A percentile compares a stretch with the other conserved stretches of the same genome.
These are phyloP conservation scores for Cyphomyrus plagiostoma DNA, from an alignment of 2,113 vertebrate species.

Conservation along the genomic window DNA sequence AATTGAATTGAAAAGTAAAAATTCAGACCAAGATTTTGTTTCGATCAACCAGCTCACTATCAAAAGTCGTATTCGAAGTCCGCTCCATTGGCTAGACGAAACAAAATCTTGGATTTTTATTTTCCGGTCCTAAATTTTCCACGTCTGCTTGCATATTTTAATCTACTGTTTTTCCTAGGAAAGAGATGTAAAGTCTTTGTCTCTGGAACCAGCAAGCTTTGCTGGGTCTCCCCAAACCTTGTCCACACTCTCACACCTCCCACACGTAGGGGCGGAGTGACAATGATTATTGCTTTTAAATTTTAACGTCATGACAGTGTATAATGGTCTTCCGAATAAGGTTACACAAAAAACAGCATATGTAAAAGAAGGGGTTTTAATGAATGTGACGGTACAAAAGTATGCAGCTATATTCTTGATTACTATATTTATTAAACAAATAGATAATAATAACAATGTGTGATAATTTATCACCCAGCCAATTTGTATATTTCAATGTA, in stretches of 20 bases:
- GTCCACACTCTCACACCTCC: neutral
- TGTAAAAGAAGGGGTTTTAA: neutral
- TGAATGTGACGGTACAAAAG: neutral
- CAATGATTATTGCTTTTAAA: neutral
- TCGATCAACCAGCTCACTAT: too few species aligned
- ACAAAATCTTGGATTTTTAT: neutral
- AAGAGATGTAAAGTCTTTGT: neutral
- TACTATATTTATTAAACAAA: neutral
- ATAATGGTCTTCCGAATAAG: neutral
- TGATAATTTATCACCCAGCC: neutral
- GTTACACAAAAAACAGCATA: neutral
- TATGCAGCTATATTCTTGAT: neutral
- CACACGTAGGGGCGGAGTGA: neutral
- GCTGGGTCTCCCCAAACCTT: neutral
- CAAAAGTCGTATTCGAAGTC: neutral
- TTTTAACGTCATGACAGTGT: neutral
- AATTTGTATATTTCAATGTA: neutral
- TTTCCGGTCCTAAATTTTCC: neutral
- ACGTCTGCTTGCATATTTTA: neutral
- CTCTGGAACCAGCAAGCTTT: neutral
- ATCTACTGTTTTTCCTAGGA: too few species aligned
- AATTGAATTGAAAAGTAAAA: too few species aligned
- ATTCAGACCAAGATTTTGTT: too few species aligned
- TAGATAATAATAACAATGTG: too few species aligned
- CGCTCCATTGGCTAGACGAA: neutral